Evolutionary conservation across 2,888 invertebrate species (phyloP).

Genomic region (Andrena flavipes): DNA sequence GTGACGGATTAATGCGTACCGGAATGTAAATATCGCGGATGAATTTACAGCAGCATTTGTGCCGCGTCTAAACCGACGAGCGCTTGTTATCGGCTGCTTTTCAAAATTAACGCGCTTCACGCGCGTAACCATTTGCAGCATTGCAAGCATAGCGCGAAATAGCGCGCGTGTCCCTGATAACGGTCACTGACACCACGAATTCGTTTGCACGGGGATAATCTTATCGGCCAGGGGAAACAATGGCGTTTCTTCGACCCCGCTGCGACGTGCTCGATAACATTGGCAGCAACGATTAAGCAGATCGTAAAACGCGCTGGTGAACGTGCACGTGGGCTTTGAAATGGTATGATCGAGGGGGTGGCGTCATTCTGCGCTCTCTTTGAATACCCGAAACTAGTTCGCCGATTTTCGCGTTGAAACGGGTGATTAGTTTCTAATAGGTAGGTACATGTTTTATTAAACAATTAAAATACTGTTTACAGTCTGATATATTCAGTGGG

Average conservation of each 20-base stretch:
- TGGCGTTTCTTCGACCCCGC: slow-evolving; percentile 15
- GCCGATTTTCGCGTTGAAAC: too few species aligned
- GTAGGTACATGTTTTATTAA: too few species aligned
- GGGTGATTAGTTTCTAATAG: too few species aligned
- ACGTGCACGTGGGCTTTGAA: neutral
- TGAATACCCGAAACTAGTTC: too few species aligned
- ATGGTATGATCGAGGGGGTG: neutral
- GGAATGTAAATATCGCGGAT: slow-evolving; percentile 48
- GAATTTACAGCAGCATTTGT: slow-evolving; percentile 46
- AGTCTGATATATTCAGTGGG: too few species aligned
- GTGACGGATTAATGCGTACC: slow-evolving; percentile 49
- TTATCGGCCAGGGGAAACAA: slow-evolving; percentile 42
- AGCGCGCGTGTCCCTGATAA: slow-evolving; percentile 36
- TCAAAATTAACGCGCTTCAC: slow-evolving; percentile 54
- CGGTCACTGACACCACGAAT: slow-evolving; percentile 46
- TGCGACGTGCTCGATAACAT: slow-evolving; percentile 19
- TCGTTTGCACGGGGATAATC: slow-evolving; percentile 31
- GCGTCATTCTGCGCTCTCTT: neutral
- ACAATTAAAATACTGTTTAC: too few species aligned
- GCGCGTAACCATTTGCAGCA: slow-evolving; percentile 17
- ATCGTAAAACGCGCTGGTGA: neutral
- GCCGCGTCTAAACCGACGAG: slow-evolving; percentile 41
- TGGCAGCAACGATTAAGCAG: neutral
- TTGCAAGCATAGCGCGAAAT: slow-evolving; percentile 24
- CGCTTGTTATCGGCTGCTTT: slow-evolving; percentile 50